A percentile compares a stretch with the other conserved stretches of the same genome.
Evolutionary conservation across 2,797 vertebrate genomes (phyloP).

Genomic region (Sebastes wilsoni): DNA sequence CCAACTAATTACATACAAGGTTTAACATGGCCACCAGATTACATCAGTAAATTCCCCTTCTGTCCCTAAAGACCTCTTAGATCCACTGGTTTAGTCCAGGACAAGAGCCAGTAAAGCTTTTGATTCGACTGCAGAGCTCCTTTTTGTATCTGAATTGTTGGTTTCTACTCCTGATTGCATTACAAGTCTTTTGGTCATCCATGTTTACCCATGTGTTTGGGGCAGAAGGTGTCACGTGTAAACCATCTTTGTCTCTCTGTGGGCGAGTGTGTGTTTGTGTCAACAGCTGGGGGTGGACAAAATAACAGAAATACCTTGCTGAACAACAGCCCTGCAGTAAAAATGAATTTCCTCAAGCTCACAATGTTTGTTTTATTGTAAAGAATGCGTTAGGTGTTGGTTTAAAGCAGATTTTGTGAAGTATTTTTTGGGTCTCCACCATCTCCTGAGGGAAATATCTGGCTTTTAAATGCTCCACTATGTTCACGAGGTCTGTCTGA

Average conservation of each 20-base stretch:
- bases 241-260: not conserved
- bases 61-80: not conserved
- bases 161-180: not conserved
- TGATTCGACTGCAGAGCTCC: not conserved
- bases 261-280: not conserved
- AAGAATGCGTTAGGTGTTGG: not conserved
- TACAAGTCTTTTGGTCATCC: not conserved
- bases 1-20: conserved; percentile 5
- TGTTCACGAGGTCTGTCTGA: too few relatives aligned
- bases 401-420: not conserved
- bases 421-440: not conserved
- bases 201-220: not conserved
- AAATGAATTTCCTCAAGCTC: not conserved
- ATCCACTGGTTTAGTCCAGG: not conserved
- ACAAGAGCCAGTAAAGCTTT: not conserved
- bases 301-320: not conserved
- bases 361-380: not conserved
- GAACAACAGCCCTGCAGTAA: not conserved
- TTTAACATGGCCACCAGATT: not conserved
- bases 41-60: not conserved
- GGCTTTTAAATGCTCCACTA: too few relatives aligned
- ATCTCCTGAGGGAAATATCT: not conserved
- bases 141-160: not conserved
- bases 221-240: not conserved
- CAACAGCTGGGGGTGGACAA: not conserved